Evolutionary conservation across 2,888 invertebrate species (phyloP), one percentile per base, ranked within the genome.

Genomic region (Dynastes tityus): DNA sequence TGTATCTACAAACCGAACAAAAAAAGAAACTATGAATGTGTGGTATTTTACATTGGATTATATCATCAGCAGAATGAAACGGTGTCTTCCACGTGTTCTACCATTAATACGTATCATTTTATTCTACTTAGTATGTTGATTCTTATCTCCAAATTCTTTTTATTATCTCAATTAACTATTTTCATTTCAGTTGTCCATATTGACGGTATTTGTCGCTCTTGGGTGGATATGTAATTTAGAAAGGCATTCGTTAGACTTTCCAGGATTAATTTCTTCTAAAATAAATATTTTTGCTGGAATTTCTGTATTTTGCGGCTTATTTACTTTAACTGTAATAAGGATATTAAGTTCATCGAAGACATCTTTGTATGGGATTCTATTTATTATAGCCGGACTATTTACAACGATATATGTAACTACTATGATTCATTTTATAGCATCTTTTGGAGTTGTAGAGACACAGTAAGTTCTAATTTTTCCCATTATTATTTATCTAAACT

Each of bases 141-240:
- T 37, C 8, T 45, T 11, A 9, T 45, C 8, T 8, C 1, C 1
- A 45, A 45, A 6, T 45, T 45, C 2, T 45, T 45, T 45, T 8
- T 51, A 67, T 65, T 65, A 51, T 51, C 58, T 16, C 16, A n/a
- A 40, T 11, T 68, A 11, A 13, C n/a, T 49, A 49, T n/a, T 73
- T 55, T 40, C 32, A 16, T 65, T 65, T 65, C 32, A 27, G 27
- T 29, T n/a, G 40, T 29, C 65, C 22, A 58, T 2, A 5, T 58
- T 22, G 45, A 45, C 11, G 0, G 45, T 45, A 8, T 45, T 45
- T 11, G 8, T 45, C 8, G 8, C 9, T 11, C 45, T 45, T 45
- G 45, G 45, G 8, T 45, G 45, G 45, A 27, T 58, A 8, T 58
- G 55, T 16, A 22, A 58, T 8, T 5, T 58, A 58, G 55, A 58